phyloP scores from a whole-genome alignment of 2,888 invertebrate species.

The Galerucella calmariensis region DNA sequence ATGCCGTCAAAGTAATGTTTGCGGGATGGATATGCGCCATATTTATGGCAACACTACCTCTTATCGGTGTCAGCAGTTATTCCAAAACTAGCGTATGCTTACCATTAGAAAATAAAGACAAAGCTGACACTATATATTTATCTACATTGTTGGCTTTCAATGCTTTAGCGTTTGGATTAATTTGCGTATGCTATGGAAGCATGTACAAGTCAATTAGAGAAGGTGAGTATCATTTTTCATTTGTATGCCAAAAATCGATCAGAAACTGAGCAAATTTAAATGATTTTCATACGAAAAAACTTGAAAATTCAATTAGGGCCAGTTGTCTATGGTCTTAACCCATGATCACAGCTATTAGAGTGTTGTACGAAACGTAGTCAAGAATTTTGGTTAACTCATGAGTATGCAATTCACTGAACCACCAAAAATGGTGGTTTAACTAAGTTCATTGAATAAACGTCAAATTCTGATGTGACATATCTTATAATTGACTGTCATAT shows the following conservation, averaged over 20 bases:
- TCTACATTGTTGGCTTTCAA: constrained; percentile 70
- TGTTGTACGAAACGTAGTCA: no score
- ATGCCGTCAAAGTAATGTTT: constrained; percentile 70
- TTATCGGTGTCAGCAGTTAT: constrained; percentile 73
- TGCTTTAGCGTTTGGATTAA: constrained; percentile 72
- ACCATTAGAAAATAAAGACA: constrained; percentile 70
- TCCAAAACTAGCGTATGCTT: constrained; percentile 76
- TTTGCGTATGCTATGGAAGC: constrained; percentile 72
- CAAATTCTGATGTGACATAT: no score
- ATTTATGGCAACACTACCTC: constrained; percentile 70
- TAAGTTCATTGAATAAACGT: no score
- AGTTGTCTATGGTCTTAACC: no score
- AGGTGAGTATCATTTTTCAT: constrained; percentile 46
- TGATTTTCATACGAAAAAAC: no score
- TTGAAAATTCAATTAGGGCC: no score
- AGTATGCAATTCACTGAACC: no score
- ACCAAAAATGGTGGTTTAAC: no score
- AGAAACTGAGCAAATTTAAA: no score
- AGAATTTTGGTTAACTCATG: no score
- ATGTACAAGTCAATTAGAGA: constrained; percentile 71
- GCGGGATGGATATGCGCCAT: constrained; percentile 71
- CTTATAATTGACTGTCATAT: no score
- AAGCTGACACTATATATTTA: constrained; percentile 69
- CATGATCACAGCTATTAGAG: no score
- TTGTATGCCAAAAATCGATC: neutral